These are phyloP conservation scores for Lymantria monacha DNA, from an alignment of 2,888 invertebrate species.

Conservation along the genomic window DNA sequence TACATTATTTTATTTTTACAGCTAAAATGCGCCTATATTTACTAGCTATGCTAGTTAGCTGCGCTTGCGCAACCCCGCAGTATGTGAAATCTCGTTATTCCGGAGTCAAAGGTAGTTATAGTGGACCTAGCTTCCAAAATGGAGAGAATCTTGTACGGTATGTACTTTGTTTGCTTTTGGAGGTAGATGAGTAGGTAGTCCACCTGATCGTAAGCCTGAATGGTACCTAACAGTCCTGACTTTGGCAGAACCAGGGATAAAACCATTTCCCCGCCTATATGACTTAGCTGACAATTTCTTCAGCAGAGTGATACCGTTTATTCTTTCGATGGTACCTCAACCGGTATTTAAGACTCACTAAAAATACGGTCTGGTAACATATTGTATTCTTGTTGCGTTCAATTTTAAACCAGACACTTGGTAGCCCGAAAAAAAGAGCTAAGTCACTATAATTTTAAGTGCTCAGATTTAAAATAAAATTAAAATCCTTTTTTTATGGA, in stretches of 20 bases:
- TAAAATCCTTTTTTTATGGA: too few species aligned
- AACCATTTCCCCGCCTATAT: background rate
- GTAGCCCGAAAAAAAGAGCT: too few species aligned
- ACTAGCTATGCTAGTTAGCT: slow-evolving; percentile 35
- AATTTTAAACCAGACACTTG: too few species aligned
- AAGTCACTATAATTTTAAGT: too few species aligned
- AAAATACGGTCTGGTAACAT: too few species aligned
- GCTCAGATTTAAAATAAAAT: too few species aligned
- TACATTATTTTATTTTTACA: slow-evolving; percentile 11
- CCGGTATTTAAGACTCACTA: too few species aligned
- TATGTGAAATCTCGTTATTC: slow-evolving; percentile 38
- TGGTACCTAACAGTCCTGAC: background rate
- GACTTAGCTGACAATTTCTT: too few species aligned
- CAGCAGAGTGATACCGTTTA: too few species aligned
- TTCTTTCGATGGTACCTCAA: too few species aligned
- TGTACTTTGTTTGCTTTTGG: slow-evolving; percentile 5
- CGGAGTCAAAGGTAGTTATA: slow-evolving; percentile 53
- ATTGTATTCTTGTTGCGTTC: too few species aligned
- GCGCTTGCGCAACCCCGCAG: slow-evolving; percentile 36
- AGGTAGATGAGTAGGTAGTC: background rate
- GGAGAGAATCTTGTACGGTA: slow-evolving; percentile 47
- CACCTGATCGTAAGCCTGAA: too few species aligned
- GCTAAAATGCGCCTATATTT: slow-evolving; percentile 36
- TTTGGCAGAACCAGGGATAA: background rate
- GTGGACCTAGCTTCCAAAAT: slow-evolving; percentile 33